A percentile compares a stretch with the other conserved stretches of the same genome.
These are phyloP conservation scores for Alauda arvensis DNA, from an alignment of 2,797 vertebrate genomes.

Conservation along the genomic window DNA sequence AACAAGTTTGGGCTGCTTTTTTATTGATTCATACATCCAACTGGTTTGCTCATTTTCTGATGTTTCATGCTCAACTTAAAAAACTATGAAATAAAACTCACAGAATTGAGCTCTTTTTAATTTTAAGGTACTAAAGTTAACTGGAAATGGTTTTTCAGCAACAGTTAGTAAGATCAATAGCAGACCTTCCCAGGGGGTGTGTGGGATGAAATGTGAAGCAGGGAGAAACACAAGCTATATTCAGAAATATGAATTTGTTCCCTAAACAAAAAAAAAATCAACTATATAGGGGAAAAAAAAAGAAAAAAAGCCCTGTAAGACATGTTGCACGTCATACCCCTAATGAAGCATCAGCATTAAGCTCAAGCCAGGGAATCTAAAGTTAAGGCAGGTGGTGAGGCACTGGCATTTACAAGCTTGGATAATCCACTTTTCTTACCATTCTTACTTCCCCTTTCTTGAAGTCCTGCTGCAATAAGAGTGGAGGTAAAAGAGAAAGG, in stretches of 20 bases:
- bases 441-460: background rate
- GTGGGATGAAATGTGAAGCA: background rate
- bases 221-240: background rate
- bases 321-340: background rate
- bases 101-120: background rate
- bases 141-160: background rate
- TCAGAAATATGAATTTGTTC: background rate
- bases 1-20: background rate
- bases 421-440: background rate
- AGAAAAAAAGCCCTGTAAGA: background rate
- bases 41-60: background rate
- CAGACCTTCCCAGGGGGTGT: accelerated
- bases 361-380: background rate
- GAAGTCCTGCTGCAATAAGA: background rate
- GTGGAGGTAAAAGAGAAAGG: background rate
- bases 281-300: accelerated
- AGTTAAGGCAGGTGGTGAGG: background rate
- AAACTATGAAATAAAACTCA: background rate
- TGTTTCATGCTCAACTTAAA: background rate
- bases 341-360: background rate
- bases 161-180: background rate
- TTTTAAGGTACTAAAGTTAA: background rate
- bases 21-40: background rate
- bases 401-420: background rate
- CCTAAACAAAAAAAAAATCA: background rate